phyloP scores from a whole-genome alignment of 2,888 invertebrate species.

The Lasioglossum malachurum region DNA sequence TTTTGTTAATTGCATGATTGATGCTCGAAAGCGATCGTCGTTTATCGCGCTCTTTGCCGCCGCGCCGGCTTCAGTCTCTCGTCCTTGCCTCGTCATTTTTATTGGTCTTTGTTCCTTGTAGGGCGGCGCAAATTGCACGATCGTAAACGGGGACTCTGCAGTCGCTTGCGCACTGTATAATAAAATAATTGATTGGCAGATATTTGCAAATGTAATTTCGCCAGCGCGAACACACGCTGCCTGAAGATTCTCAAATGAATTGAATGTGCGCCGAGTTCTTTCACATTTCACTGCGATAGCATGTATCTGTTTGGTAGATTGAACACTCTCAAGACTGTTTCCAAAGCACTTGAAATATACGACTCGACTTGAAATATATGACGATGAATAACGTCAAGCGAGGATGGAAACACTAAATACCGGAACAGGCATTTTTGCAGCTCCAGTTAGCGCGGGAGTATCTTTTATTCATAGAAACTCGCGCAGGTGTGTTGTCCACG shows the following conservation, averaged over 20 bases:
- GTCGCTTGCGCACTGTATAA: neutral
- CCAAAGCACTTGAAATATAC: neutral
- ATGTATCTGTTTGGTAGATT: neutral
- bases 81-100: neutral
- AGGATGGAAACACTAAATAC: neutral
- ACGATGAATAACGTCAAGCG: neutral
- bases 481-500: neutral
- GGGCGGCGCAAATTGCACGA: neutral
- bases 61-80: neutral
- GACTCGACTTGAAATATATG: neutral
- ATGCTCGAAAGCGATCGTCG: neutral
- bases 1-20: conserved; percentile 1
- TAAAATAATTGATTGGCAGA: neutral
- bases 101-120: neutral
- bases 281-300: no score
- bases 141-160: neutral
- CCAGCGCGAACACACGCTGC: neutral
- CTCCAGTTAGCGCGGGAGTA: neutral
- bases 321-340: neutral
- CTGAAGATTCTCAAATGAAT: neutral
- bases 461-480: neutral
- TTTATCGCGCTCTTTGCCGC: conserved; percentile 1
- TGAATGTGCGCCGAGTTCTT: neutral
- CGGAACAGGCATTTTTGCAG: neutral
- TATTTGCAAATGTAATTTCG: neutral